Conservation (phyloP, 2,797 vertebrate genomes). For the Vespertilio murinus region DNA sequence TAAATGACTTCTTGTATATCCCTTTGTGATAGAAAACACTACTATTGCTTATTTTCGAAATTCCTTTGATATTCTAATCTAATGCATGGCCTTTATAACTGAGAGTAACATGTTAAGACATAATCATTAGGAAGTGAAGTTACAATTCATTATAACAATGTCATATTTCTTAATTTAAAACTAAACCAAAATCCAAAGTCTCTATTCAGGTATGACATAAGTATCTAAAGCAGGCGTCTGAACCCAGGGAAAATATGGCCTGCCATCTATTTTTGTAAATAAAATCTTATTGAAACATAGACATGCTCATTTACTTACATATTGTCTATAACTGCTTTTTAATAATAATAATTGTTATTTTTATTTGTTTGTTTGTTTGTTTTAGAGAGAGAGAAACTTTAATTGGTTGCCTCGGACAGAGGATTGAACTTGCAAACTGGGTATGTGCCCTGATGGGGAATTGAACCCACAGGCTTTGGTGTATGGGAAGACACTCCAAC, state of each 20-base stretch:
- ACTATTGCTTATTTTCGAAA: conserved; percentile 33
- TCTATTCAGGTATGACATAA: neutral
- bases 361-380: too few species aligned
- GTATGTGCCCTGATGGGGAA: neutral
- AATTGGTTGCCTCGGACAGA: neutral
- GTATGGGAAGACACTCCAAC: neutral
- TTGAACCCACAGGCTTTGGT: neutral
- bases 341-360: neutral
- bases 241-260: neutral
- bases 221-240: neutral
- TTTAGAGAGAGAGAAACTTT: too few species aligned
- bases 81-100: neutral
- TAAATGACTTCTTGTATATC: neutral
- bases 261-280: neutral
- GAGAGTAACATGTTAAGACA: neutral
- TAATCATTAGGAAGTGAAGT: neutral
- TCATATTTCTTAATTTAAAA: neutral
- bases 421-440: neutral
- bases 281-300: conserved; percentile 1
- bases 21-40: neutral
- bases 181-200: neutral
- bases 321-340: neutral
- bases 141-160: neutral
- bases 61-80: neutral
- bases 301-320: neutral